Evolutionary conservation across 2,113 vertebrate species (phyloP).

Genomic region (Pelmatolapia mariae): DNA sequence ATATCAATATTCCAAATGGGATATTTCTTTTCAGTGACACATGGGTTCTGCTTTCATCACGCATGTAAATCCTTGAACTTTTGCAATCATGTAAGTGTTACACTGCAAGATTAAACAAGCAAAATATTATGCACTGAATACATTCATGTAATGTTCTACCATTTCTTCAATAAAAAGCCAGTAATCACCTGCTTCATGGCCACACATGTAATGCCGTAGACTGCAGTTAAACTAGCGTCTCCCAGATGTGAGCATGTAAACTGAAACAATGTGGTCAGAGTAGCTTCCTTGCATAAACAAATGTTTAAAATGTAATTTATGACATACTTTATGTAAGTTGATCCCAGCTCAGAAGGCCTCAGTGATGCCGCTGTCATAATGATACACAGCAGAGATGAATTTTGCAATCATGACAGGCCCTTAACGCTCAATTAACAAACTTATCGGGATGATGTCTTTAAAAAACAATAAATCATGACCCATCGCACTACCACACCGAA

Average conservation of each 20-base stretch:
- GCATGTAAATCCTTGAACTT: neutral
- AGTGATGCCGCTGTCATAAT: neutral
- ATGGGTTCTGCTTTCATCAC: neutral
- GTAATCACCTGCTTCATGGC: neutral
- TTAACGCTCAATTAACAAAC: conserved; percentile 17
- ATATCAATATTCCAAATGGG: neutral
- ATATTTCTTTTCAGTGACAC: neutral
- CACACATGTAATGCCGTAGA: neutral
- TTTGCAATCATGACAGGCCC: neutral
- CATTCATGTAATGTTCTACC: neutral
- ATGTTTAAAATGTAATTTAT: neutral
- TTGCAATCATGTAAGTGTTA: neutral
- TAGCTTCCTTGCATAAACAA: neutral
- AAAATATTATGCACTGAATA: neutral
- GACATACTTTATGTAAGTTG: neutral
- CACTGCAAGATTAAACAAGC: neutral
- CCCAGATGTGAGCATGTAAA: neutral
- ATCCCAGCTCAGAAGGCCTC: neutral
- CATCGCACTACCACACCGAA: neutral
- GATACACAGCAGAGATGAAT: conserved; percentile 7
- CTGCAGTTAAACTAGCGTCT: neutral
- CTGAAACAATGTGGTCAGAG: neutral
- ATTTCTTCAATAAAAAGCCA: neutral
- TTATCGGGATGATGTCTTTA: conserved; percentile 23
- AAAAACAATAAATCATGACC: conserved; percentile 22